Evolutionary conservation across 1,140 invertebrate genomes (phyloP).

Genomic region (Leucophenga varia): DNA sequence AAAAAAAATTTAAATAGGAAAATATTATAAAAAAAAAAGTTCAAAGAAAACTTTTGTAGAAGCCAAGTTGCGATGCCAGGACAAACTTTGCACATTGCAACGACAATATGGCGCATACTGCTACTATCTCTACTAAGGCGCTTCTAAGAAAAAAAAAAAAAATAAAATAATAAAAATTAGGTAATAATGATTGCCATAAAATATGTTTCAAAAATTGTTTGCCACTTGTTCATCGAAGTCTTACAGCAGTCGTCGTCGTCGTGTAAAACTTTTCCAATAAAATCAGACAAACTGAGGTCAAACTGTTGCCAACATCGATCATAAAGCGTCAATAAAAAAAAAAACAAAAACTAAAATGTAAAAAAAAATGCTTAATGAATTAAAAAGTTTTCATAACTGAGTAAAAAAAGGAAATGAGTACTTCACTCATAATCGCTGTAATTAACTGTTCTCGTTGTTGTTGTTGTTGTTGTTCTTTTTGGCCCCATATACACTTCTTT

Average conservation of each 20-base stretch:
- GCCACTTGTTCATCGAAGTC: too few species aligned
- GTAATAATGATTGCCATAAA: slow-evolving; percentile 53
- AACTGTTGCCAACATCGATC: slow-evolving; percentile 39
- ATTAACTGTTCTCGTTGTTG: neutral
- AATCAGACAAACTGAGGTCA: slow-evolving; percentile 45
- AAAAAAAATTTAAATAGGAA: too few species aligned
- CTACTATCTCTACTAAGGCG: too few species aligned
- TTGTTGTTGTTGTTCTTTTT: too few species aligned
- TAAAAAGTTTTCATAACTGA: too few species aligned
- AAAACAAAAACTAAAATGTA: too few species aligned
- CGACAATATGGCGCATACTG: too few species aligned
- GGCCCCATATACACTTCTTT: too few species aligned
- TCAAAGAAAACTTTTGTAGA: slow-evolving; percentile 43
- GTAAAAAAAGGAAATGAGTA: too few species aligned
- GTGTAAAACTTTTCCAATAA: slow-evolving; percentile 54
- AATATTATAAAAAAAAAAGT: slow-evolving; percentile 8
- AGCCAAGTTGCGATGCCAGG: slow-evolving; percentile 15
- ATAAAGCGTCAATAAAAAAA: slow-evolving; percentile 12
- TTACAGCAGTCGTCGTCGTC: slow-evolving; percentile 6
- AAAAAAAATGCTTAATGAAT: too few species aligned
- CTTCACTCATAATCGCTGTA: slow-evolving; percentile 1
- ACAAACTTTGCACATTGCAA: slow-evolving; percentile 33
- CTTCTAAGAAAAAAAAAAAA: too few species aligned
- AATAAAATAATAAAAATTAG: slow-evolving; percentile 40
- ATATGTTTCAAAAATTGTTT: slow-evolving; percentile 43